Conservation (phyloP, 2,113 vertebrate genomes). For the Pomatorhinus ruficollis region DNA sequence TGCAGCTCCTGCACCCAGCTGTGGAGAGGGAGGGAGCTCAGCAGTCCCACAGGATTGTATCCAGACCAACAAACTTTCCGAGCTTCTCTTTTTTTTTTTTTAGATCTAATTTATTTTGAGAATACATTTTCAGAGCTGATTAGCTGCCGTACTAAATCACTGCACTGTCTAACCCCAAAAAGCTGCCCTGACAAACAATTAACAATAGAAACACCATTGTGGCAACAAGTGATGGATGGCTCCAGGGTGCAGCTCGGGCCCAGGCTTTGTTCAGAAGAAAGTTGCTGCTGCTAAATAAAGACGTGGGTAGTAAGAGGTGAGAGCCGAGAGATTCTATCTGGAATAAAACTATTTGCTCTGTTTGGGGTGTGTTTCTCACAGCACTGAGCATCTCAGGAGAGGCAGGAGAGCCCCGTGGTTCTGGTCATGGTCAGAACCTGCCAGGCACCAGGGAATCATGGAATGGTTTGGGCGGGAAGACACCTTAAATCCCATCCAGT, state of each 20-base stretch:
- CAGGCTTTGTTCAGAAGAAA: slow-evolving; percentile 64
- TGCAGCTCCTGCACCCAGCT: neutral
- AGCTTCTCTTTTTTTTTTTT: neutral
- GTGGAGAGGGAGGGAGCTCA: neutral
- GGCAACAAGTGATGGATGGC: slow-evolving; percentile 61
- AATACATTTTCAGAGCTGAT: slow-evolving; percentile 15
- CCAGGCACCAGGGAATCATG: neutral
- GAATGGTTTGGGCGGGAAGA: neutral
- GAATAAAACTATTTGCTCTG: neutral
- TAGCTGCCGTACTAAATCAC: neutral
- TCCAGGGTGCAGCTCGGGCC: slow-evolving; percentile 47
- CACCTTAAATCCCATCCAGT: neutral
- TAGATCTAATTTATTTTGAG: neutral
- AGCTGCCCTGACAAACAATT: slow-evolving; percentile 60
- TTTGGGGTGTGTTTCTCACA: neutral
- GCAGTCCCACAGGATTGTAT: neutral
- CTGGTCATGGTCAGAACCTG: neutral
- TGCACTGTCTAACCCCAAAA: slow-evolving; percentile 25
- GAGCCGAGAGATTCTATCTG: slow-evolving; percentile 1
- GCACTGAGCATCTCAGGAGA: neutral
- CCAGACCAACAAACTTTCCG: neutral
- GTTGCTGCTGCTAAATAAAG: slow-evolving; percentile 68
- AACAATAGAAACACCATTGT: slow-evolving; percentile 65
- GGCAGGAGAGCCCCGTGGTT: neutral
- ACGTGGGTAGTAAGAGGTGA: slow-evolving; percentile 36